phyloP scores from a whole-genome alignment of 2,113 vertebrate species.

The Glaucidium brasilianum region DNA sequence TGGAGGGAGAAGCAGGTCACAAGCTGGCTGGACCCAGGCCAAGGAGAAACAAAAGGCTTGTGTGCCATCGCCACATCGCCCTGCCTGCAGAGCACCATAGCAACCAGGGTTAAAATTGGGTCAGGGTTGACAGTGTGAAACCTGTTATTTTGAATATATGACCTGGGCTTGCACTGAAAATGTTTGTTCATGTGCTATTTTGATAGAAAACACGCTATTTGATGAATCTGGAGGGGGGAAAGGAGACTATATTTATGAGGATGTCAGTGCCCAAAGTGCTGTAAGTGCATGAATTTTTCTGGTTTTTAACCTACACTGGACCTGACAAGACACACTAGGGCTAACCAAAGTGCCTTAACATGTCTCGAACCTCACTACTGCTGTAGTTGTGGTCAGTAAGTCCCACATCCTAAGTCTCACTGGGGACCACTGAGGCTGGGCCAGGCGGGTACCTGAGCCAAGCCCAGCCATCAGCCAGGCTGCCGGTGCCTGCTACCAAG shows the following conservation, averaged over 20 bases:
- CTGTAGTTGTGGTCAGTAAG: not conserved
- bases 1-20: not conserved
- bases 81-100: not conserved
- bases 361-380: not conserved
- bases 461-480: not conserved
- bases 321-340: not conserved
- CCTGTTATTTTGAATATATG: not conserved
- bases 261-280: not conserved
- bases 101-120: constrained; percentile 20
- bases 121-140: not conserved
- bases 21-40: not conserved
- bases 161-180: not conserved
- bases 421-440: not conserved
- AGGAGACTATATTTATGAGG: not conserved
- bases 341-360: not conserved
- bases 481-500: not conserved
- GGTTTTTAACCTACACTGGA: not conserved
- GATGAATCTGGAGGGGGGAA: not conserved
- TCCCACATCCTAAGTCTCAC: not conserved
- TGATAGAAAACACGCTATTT: not conserved
- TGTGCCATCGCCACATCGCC: not conserved
- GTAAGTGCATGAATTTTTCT: not conserved
- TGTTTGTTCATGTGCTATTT: not conserved
- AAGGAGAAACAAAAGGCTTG: constrained; percentile 40
- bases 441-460: not conserved